Base-by-base conservation (phyloP, 2,888 invertebrate species). In the Deilephila porcellus region DNA sequence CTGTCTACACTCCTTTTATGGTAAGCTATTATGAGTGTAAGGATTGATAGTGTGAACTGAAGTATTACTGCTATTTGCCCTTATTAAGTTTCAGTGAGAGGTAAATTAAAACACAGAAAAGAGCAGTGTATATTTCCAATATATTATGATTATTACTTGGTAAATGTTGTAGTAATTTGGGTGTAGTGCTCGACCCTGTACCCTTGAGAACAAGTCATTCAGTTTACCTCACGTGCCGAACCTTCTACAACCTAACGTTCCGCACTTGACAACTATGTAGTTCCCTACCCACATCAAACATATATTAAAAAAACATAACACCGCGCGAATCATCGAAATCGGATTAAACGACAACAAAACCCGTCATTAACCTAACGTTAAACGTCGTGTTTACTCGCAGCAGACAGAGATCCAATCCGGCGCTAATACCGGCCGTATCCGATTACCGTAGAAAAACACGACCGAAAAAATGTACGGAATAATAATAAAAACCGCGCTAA, bases 331-430 rank as follows among this genome's bases (percentile, higher is more conserved):
- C 73, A 52, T 71, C 64, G 64, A 73, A 73, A 72, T 70, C 64
- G 70, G 74, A 74, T 77, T 77, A 77, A 75, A 75, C 74, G 71
- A 52, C 67, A 70, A 75, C 83, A 84, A 86, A 87, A 85, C 87
- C 85, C 76, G 74, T 85, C 81, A 88, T 90, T 90, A 88, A 90
- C 91, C 89, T 90, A 77, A 76, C 83, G 80, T 80, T 86, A 91
- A 91, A 90, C 86, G 79, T 87, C 85, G 84, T 93, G 92, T 93
- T 92, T 93, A 92, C 91, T 86, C 88, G 89, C 84, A 90, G 91
- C 86, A 86, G 91, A 92, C 92, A 88, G 90, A 89, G 67, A 67
- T 67, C 67, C 83, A 88, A 89, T 91, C 91, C 84, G 84, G 82
- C 85, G 85, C 85, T 87, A 86, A 85, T 89, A 86, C 83, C 84